phyloP scores from a whole-genome alignment of 2,113 vertebrate genomes.

The Larimichthys polyactis region DNA sequence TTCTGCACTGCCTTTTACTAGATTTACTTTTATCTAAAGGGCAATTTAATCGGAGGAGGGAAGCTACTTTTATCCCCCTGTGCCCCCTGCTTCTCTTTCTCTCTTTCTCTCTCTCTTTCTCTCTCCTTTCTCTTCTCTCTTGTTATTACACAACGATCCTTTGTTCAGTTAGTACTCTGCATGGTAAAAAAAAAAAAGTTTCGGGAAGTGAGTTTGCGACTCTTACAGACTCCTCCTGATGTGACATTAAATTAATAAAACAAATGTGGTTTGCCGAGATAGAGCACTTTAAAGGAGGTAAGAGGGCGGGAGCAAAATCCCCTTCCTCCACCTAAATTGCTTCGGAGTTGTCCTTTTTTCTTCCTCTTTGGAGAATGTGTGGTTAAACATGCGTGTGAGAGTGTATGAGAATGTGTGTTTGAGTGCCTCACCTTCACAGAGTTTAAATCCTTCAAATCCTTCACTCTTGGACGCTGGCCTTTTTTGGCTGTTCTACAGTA shows the following conservation, averaged over 20 bases:
- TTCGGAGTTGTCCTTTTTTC: conserved; percentile 48
- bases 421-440: conserved; percentile 65
- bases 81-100: conserved; percentile 22
- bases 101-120: conserved; percentile 17
- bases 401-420: conserved; percentile 47
- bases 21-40: conserved; percentile 77
- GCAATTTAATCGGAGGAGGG: conserved; percentile 66
- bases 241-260: conserved; percentile 82
- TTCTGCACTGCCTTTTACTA: conserved; percentile 49
- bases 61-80: conserved; percentile 64
- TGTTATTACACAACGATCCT: conserved; percentile 60
- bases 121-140: conserved; percentile 12
- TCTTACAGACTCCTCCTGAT: conserved; percentile 66
- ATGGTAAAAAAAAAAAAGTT: conserved; percentile 53
- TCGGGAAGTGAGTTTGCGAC: conserved; percentile 60
- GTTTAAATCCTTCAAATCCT: conserved; percentile 77
- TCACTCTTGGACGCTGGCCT: conserved; percentile 66
- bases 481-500: conserved; percentile 58
- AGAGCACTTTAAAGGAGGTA: conserved; percentile 72
- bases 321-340: conserved; percentile 55
- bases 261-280: conserved; percentile 78
- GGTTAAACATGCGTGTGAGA: conserved; percentile 2
- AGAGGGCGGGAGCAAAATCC: conserved; percentile 63
- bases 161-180: conserved; percentile 64
- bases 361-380: conserved; percentile 56